phyloP scores from a whole-genome alignment of 2,113 vertebrate species.

The Muntiacus muntjak region DNA sequence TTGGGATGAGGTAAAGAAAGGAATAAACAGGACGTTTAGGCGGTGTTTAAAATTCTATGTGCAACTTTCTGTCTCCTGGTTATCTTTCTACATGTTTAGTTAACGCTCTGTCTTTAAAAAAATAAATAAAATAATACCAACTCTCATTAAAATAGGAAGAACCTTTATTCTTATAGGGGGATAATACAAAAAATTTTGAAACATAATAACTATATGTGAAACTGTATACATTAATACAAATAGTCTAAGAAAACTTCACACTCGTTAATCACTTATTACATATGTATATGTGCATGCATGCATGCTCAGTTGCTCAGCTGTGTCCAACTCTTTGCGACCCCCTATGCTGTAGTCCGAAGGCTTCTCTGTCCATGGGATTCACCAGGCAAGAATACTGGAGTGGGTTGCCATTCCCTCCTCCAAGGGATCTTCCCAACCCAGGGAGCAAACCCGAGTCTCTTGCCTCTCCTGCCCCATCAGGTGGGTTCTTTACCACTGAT shows the following conservation, averaged over 20 bases:
- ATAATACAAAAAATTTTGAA: background rate
- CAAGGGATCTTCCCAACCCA: background rate
- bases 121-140: background rate
- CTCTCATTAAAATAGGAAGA: background rate
- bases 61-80: background rate
- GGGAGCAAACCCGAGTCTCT: background rate
- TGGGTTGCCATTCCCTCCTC: background rate
- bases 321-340: background rate
- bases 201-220: background rate
- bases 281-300: background rate
- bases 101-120: background rate
- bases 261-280: background rate
- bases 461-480: background rate
- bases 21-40: background rate
- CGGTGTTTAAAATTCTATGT: background rate
- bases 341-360: background rate
- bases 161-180: background rate
- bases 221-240: background rate
- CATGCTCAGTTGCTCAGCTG: background rate
- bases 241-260: background rate
- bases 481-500: background rate
- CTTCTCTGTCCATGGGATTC: background rate
- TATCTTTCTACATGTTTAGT: background rate
- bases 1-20: background rate
- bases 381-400: background rate